Conservation (phyloP, 1,140 invertebrate genomes). For the Leptinotarsa lineolata region DNA sequence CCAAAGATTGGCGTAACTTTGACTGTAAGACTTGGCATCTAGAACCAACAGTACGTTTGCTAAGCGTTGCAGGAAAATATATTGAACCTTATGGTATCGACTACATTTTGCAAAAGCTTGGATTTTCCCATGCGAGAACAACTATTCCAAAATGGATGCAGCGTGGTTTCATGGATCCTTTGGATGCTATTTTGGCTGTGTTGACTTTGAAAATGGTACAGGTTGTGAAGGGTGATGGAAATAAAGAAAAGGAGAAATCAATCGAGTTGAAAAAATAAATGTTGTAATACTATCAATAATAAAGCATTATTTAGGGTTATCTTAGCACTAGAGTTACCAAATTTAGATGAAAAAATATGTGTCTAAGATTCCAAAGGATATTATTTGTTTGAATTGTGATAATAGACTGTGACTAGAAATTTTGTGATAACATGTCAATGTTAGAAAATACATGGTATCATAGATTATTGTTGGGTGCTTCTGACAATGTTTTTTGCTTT, state of each 20-base stretch:
- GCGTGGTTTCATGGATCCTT: conserved; percentile 93
- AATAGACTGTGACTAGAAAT: no score
- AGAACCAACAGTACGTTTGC: conserved; percentile 91
- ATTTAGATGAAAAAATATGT: not conserved
- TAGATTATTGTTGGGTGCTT: no score
- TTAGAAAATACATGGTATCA: no score
- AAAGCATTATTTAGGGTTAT: not conserved
- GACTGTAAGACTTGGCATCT: conserved; percentile 96
- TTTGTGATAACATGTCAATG: no score
- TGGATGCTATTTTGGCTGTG: conserved; percentile 82
- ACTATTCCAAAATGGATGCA: conserved; percentile 99
- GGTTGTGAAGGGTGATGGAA: conserved; percentile 52
- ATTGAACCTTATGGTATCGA: conserved; percentile 98
- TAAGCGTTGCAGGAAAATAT: conserved; percentile 75
- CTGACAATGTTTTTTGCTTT: no score
- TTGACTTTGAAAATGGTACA: conserved; percentile 70
- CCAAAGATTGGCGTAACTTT: conserved; percentile 90
- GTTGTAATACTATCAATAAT: not conserved
- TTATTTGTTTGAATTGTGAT: no score
- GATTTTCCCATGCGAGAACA: conserved; percentile 93
- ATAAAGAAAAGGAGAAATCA: conserved; percentile 43
- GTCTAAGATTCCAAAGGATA: no score
- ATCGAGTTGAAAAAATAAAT: conserved; percentile 35
- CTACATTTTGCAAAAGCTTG: conserved; percentile 94
- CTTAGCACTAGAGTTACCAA: not conserved